Percentiles rank a stretch among this genome's conserved stretches.
Evolutionary conservation across 2,888 invertebrate species (phyloP).

Genomic region (Drosophila gaucha): DNA sequence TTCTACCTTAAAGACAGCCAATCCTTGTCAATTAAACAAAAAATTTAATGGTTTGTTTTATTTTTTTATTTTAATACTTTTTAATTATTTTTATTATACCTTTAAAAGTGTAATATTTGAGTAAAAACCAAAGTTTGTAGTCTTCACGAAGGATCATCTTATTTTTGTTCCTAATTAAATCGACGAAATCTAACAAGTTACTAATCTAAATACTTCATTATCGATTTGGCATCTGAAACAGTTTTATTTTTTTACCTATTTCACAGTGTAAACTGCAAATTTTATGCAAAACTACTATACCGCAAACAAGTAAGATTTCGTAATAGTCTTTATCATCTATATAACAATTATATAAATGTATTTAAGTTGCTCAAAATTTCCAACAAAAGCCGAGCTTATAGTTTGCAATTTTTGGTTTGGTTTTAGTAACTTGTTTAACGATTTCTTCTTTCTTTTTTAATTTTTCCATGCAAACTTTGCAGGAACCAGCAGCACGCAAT

Average conservation of each 20-base stretch:
- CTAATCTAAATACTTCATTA: conserved; percentile 29
- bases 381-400: conserved; percentile 74
- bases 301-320: conserved; percentile 57
- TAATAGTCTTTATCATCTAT: conserved; percentile 3
- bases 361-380: conserved; percentile 13
- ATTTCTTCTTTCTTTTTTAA: conserved; percentile 40
- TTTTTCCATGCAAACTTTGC: conserved; percentile 53
- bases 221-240: conserved; percentile 37
- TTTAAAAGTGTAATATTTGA: neutral
- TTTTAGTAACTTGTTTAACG: conserved; percentile 55
- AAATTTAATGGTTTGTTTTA: conserved; percentile 16
- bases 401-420: conserved; percentile 12
- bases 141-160: conserved; percentile 1
- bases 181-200: conserved; percentile 58
- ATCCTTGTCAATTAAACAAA: neutral
- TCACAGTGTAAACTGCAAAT: conserved; percentile 69
- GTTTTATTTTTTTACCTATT: conserved; percentile 48
- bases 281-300: conserved; percentile 33
- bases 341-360: neutral
- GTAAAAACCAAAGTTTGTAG: neutral
- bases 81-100: neutral
- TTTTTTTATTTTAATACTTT: neutral
- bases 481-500: conserved; percentile 80
- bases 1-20: neutral
- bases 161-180: conserved; percentile 17